phyloP scores from a whole-genome alignment of 2,888 invertebrate genomes.

The Holacanthella duospinosa region DNA sequence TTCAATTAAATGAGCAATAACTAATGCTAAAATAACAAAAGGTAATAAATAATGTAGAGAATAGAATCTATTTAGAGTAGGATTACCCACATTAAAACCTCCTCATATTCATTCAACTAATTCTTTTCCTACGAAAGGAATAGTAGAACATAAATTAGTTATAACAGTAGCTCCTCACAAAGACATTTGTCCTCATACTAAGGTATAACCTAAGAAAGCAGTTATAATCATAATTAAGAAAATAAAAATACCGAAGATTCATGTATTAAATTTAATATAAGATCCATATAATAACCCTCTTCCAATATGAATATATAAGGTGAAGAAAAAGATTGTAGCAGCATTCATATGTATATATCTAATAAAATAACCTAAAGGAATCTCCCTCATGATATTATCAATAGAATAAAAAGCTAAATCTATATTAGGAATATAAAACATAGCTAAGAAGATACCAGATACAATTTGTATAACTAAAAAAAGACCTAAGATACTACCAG shows the following conservation, averaged over 20 bases:
- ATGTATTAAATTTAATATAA: slow-evolving; percentile 49
- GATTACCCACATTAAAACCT: slow-evolving; percentile 61
- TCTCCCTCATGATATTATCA: not conserved
- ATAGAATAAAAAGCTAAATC: not conserved
- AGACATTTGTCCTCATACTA: slow-evolving; percentile 66
- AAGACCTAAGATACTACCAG: not conserved
- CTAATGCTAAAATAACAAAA: slow-evolving; percentile 53
- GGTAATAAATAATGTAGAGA: slow-evolving; percentile 62
- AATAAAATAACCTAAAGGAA: not conserved
- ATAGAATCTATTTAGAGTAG: slow-evolving; percentile 66
- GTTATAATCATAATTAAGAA: slow-evolving; percentile 58
- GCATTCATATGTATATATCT: slow-evolving; percentile 52
- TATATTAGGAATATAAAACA: not conserved
- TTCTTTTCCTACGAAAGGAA: slow-evolving; percentile 55
- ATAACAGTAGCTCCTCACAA: slow-evolving; percentile 70
- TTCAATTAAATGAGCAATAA: slow-evolving; percentile 55
- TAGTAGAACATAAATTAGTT: slow-evolving; percentile 60
- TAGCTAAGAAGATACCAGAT: not conserved
- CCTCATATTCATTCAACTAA: slow-evolving; percentile 65
- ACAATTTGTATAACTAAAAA: not conserved
- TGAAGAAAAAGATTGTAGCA: slow-evolving; percentile 62
- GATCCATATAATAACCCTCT: slow-evolving; percentile 43
- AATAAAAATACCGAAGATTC: slow-evolving; percentile 56
- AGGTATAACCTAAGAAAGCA: slow-evolving; percentile 65
- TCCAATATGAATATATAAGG: slow-evolving; percentile 56